Evolutionary conservation across 2,797 vertebrate genomes (phyloP).

Genomic region (Menidia menidia): DNA sequence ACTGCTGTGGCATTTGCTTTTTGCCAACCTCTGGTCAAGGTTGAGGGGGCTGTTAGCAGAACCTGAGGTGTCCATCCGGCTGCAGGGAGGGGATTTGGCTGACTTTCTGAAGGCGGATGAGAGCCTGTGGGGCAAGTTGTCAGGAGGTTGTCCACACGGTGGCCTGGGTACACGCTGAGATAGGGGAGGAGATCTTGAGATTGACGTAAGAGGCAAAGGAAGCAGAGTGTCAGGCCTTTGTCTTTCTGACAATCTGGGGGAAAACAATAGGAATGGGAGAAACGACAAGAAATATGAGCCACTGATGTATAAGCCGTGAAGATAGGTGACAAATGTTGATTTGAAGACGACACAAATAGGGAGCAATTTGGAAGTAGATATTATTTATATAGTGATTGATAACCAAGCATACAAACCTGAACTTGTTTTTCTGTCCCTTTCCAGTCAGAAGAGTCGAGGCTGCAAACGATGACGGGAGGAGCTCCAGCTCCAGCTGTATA

Average conservation of each 20-base stretch:
- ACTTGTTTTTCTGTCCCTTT: slow-evolving; percentile 24
- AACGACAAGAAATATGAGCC: neutral
- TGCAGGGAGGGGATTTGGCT: slow-evolving; percentile 14
- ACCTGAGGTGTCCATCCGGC: slow-evolving; percentile 3
- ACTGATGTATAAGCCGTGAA: neutral
- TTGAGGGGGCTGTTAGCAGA: neutral
- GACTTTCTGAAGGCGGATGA: slow-evolving; percentile 10
- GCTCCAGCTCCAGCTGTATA: slow-evolving; percentile 67
- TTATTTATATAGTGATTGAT: neutral
- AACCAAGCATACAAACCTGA: slow-evolving; percentile 51
- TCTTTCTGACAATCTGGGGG: slow-evolving; percentile 39
- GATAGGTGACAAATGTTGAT: slow-evolving; percentile 2
- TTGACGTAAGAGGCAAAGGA: slow-evolving; percentile 14
- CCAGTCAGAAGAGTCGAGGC: neutral
- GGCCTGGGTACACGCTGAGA: slow-evolving; percentile 41
- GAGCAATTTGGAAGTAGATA: neutral
- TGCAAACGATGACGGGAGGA: slow-evolving; percentile 28
- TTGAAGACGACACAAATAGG: neutral
- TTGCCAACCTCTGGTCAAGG: slow-evolving; percentile 8
- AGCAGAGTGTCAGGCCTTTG: slow-evolving; percentile 22
- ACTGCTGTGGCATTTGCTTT: neutral
- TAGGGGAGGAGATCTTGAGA: slow-evolving; percentile 33
- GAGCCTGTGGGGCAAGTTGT: slow-evolving; percentile 18
- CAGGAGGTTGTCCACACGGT: slow-evolving; percentile 19
- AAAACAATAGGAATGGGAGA: slow-evolving; percentile 8